Evolutionary conservation across 2,113 vertebrate genomes (phyloP).

Genomic region (Regulus satrapa): DNA sequence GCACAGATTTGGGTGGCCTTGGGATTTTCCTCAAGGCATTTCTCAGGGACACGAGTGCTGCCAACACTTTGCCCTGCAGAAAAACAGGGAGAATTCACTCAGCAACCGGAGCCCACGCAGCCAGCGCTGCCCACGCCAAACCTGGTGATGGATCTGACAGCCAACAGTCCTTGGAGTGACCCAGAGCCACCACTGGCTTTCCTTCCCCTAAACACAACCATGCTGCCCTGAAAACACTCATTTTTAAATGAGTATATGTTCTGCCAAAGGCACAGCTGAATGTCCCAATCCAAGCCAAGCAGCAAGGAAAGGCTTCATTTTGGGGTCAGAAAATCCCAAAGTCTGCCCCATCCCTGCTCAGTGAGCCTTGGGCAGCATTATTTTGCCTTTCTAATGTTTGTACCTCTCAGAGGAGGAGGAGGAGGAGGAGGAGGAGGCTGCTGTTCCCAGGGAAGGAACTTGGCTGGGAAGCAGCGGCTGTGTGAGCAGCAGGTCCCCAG

Average conservation of each 20-base stretch:
- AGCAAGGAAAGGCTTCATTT: neutral
- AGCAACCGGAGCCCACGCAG: neutral
- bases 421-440: neutral
- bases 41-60: neutral
- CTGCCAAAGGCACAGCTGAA: neutral
- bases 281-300: neutral
- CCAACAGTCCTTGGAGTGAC: neutral
- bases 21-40: neutral
- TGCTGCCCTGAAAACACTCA: neutral
- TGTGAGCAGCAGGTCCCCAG: neutral
- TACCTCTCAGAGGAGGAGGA: neutral
- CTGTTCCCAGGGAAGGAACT: neutral
- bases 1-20: neutral
- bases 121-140: neutral
- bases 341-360: neutral
- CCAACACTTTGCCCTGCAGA: neutral
- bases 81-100: neutral
- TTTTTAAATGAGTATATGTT: neutral
- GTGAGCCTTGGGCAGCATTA: neutral
- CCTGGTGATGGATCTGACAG: neutral
- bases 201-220: neutral
- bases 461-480: neutral
- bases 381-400: neutral
- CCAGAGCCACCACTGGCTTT: neutral
- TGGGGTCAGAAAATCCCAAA: neutral